Evolutionary conservation across 2,888 invertebrate genomes (phyloP), one percentile per base, ranked within the genome.

Genomic region (Drosophila imparisetae): DNA sequence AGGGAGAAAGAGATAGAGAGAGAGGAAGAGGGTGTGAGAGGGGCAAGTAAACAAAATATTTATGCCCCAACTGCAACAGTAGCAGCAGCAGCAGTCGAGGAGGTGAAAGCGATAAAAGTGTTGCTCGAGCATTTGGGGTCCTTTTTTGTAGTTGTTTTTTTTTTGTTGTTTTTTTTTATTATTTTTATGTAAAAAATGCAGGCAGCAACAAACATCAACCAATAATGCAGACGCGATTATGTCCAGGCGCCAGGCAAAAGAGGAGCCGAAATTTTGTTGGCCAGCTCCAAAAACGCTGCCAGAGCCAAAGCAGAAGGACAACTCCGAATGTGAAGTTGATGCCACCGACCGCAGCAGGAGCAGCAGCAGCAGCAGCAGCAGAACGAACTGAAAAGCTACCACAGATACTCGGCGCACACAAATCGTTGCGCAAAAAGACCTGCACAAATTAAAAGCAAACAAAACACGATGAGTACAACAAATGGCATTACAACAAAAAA

Each of bases 181-280:
- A 50, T 78, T 67, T 77, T 40, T 58, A 80, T 88, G 81, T 74
- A 78, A 78, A 86, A 74, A 62, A 59, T 68, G 75, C 77, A 72
- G 74, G 48, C 78, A 80, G 78, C 82, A 90, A 83, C 90, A 89
- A 91, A 90, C 91, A 91, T 91, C 92, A 91, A 91, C 91, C 91
- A 91, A 91, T 92, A 92, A 91, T 91, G 92, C 92, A 91, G 90
- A 90, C 92, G 92, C 91, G 92, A 92, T 91, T 91, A 91, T 92
- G 92, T 92, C 90, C 91, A 81, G 76, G 27, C 81, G 59, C 34
- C 50, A 24, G 49, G 67, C 66, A 21, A 29, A 64, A 53, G 71
- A 21, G 55, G 62, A 36, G 36, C 38, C 30, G 40, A 40, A 48
- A n/a, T 30, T 40, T 29, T 32, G 69, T 58, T 57, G 53, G 70